Conservation (phyloP, 1,140 invertebrate species). For the Trachymyrmex septentrionalis region DNA sequence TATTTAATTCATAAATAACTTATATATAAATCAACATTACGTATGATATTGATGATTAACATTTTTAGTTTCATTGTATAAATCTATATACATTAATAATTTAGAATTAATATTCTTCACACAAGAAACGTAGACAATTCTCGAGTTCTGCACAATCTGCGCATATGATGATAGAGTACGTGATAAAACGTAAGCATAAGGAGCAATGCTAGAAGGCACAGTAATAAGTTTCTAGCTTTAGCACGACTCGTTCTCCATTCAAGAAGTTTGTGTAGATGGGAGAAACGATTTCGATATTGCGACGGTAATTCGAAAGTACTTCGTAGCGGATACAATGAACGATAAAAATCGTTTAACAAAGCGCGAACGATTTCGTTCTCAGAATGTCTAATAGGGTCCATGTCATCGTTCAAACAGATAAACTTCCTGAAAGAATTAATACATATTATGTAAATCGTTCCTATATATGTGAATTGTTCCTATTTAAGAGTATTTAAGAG, state of each 20-base stretch:
- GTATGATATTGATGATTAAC: not conserved
- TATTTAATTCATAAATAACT: not conserved
- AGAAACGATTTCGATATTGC: constrained; percentile 91
- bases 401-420: constrained; percentile 95
- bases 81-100: not conserved
- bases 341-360: constrained; percentile 92
- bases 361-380: constrained; percentile 91
- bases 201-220: constrained; percentile 78
- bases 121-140: constrained; percentile 79
- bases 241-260: constrained; percentile 87
- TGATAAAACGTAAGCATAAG: constrained; percentile 82
- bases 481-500: not conserved
- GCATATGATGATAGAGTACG: constrained; percentile 82
- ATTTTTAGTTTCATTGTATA: not conserved
- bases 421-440: constrained; percentile 90
- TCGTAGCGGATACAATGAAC: constrained; percentile 91
- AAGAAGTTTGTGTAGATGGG: constrained; percentile 89
- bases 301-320: constrained; percentile 92
- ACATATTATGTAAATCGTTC: not conserved
- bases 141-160: constrained; percentile 79
- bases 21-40: constrained; percentile 6
- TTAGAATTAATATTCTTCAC: constrained; percentile 65
- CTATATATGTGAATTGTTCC: not conserved
- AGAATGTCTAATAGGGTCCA: constrained; percentile 88
- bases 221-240: constrained; percentile 81